Base-by-base conservation (phyloP, 2,113 vertebrate genomes). In the Oryzias woworae region DNA sequence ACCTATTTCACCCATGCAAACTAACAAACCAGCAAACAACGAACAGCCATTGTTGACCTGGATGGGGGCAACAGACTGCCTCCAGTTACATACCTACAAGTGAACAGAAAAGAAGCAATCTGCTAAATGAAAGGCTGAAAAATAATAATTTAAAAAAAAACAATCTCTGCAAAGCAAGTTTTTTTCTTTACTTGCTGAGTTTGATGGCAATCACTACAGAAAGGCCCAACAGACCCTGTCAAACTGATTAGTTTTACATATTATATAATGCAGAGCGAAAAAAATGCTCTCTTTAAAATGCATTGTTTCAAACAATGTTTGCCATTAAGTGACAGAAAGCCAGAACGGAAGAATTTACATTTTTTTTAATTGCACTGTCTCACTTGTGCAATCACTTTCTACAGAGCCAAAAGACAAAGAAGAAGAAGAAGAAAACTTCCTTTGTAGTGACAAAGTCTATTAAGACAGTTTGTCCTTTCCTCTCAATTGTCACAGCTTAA, bases 231-330 rank as follows among this genome's bases (percentile, higher is more conserved):
- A 31, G 68, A 26, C 18, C 48, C 73, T 77, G 82, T 85, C 81
- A 78, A 71, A 75, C 4, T 14, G 53, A 20, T 69, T 52, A 36
- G 36, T 53, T 46, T 47, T 74, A 57, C 62, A 55, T 61, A 54
- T 46, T 76, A 61, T 74, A 72, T 58, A 69, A 66, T 59, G 57
- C n/a, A 17, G 57, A 14, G 31, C 67, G 59, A 71, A 71, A 70
- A 70, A 66, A 66, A 69, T 65, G 81, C 72, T 52, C 24, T 63
- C 22, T 57, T 68, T 71, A 44, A 67, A 59, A 50, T 64, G 62
- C 66, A 79, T 75, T 78, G 74, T 80, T 70, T 74, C 63, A 70
- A 57, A 83, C 82, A 82, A 80, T 73, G 69, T 44, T 13, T 3
- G 43, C 54, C 65, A 60, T 65, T 78, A 75, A 80, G 63, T 77